Conservation (phyloP, 2,113 vertebrate species). For the Holacanthus passer region DNA sequence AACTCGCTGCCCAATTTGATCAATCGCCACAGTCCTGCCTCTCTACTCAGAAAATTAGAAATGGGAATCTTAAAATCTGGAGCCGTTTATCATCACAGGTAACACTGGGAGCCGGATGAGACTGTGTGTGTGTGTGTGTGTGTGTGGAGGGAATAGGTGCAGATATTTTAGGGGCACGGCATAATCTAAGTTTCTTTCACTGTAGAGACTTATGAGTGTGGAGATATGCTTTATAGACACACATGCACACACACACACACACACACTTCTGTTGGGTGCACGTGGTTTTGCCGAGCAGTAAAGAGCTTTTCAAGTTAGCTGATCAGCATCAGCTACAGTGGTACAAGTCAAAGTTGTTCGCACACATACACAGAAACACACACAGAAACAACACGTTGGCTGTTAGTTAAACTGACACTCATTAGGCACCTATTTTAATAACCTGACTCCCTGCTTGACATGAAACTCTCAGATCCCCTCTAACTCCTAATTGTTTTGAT, state of each 20-base stretch:
- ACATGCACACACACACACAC: not conserved
- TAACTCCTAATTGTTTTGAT: conserved; percentile 82
- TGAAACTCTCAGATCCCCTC: conserved; percentile 68
- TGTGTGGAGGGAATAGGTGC: conserved; percentile 31
- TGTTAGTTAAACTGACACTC: conserved; percentile 66
- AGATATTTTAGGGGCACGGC: conserved; percentile 41
- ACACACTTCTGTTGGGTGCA: not conserved
- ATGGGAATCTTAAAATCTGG: conserved; percentile 86
- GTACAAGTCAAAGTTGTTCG: not conserved
- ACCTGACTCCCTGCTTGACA: conserved; percentile 72
- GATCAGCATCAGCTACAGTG: conserved; percentile 12
- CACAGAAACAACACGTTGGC: not conserved
- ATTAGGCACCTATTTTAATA: conserved; percentile 79
- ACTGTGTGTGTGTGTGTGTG: conserved; percentile 12
- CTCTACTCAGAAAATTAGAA: conserved; percentile 87
- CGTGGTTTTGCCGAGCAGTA: conserved; percentile 7
- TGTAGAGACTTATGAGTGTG: conserved; percentile 37
- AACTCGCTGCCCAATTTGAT: conserved; percentile 85
- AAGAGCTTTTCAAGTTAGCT: conserved; percentile 29
- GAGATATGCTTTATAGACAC: conserved; percentile 26
- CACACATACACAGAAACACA: conserved; percentile 12
- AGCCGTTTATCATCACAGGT: conserved; percentile 84
- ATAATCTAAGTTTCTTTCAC: conserved; percentile 60
- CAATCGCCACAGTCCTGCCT: conserved; percentile 85
- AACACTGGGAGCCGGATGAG: conserved; percentile 44